Conservation (phyloP, 2,888 invertebrate species). For the Thereva nobilitata region DNA sequence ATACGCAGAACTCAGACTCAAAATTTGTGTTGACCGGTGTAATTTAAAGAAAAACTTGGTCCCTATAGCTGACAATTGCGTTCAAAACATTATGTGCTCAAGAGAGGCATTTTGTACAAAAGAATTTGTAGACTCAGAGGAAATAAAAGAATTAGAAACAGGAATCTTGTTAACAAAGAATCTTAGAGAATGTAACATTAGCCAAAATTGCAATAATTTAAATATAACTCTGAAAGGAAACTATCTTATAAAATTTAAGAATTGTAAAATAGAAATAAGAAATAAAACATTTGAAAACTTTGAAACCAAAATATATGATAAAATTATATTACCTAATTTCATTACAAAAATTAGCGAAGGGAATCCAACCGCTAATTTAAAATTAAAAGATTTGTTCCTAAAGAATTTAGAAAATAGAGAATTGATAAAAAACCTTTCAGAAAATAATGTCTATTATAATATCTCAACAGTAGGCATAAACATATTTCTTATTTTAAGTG, state of each 20-base stretch:
- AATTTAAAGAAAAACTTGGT: conserved; percentile 13
- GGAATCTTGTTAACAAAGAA: background rate
- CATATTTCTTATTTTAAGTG: too few relatives aligned
- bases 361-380: too few relatives aligned
- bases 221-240: conserved; percentile 20
- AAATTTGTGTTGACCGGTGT: too few relatives aligned
- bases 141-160: conserved; percentile 11
- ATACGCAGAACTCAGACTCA: too few relatives aligned
- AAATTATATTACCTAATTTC: conserved; percentile 39
- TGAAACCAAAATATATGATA: conserved; percentile 36
- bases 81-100: conserved; percentile 2
- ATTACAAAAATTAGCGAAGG: too few relatives aligned
- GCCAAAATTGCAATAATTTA: background rate
- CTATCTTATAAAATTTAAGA: conserved; percentile 40
- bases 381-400: too few relatives aligned
- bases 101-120: conserved; percentile 4
- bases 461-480: too few relatives aligned
- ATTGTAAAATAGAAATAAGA: conserved; percentile 33
- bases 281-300: conserved; percentile 37
- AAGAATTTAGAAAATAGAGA: too few relatives aligned
- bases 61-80: background rate
- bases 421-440: too few relatives aligned
- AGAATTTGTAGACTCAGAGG: background rate
- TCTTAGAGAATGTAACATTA: background rate
- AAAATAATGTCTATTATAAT: too few relatives aligned